Conservation (phyloP, 2,888 invertebrate species). For the Watsonalla cultraria region DNA sequence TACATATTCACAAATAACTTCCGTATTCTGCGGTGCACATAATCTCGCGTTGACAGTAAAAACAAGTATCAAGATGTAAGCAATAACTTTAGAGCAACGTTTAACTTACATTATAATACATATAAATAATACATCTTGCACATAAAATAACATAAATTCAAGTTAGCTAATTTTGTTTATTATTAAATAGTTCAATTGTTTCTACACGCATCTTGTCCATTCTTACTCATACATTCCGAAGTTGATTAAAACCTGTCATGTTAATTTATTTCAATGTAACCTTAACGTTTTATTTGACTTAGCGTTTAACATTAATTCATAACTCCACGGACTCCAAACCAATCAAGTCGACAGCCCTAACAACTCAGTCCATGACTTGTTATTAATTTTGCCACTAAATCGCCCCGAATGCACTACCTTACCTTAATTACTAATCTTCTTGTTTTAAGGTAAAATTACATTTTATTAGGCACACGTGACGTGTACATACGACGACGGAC, state of each 20-base stretch:
- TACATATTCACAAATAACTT: constrained; percentile 78
- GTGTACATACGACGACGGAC: too few species aligned
- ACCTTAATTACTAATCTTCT: constrained; percentile 37
- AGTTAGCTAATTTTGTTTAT: constrained; percentile 70
- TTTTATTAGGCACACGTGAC: constrained; percentile 5
- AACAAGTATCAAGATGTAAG: constrained; percentile 68
- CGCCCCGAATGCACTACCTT: constrained; percentile 36
- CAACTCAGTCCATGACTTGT: constrained; percentile 59
- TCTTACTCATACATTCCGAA: constrained; percentile 35
- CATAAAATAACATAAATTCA: constrained; percentile 76
- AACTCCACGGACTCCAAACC: constrained; percentile 35
- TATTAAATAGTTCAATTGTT: constrained; percentile 70
- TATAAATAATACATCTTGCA: constrained; percentile 78
- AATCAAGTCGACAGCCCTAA: constrained; percentile 41
- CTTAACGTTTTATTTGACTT: constrained; percentile 43
- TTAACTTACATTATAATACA: constrained; percentile 76
- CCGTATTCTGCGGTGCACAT: constrained; percentile 61
- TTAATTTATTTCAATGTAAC: constrained; percentile 24
- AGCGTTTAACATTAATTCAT: constrained; percentile 49
- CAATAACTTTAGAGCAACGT: constrained; percentile 75
- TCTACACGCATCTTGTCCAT: constrained; percentile 55
- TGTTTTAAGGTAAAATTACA: constrained; percentile 18
- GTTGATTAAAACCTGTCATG: constrained; percentile 44
- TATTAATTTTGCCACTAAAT: constrained; percentile 37
- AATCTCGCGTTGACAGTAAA: constrained; percentile 63